phyloP scores from a whole-genome alignment of 2,113 vertebrate species.

The Alligator sinensis region DNA sequence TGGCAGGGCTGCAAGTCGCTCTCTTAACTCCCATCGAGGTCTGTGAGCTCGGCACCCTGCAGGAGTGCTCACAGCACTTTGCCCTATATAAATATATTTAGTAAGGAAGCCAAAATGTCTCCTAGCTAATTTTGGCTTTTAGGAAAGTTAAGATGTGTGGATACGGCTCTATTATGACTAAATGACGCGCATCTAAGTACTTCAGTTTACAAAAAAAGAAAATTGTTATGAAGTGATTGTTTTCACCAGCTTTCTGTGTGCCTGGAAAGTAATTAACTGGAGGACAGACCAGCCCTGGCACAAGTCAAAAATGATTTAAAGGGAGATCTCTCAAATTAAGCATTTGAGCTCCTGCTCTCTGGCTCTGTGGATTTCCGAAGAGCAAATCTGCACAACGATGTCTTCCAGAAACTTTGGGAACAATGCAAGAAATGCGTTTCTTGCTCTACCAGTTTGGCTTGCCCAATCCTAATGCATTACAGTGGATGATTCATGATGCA shows the following conservation, averaged over 20 bases:
- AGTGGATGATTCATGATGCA: not conserved
- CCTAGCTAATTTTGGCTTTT: conserved; percentile 63
- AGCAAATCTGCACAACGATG: conserved; percentile 59
- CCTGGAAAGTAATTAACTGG: conserved; percentile 62
- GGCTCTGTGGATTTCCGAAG: conserved; percentile 59
- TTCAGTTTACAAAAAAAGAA: conserved; percentile 66
- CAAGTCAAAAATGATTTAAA: conserved; percentile 46
- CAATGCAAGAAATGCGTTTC: not conserved
- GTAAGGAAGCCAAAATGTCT: conserved; percentile 54
- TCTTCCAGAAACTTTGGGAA: conserved; percentile 1
- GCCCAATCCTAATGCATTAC: not conserved
- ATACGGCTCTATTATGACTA: conserved; percentile 63
- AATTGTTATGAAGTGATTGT: conserved; percentile 64
- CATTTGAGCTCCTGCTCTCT: conserved; percentile 30
- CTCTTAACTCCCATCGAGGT: not conserved
- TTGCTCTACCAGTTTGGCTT: not conserved
- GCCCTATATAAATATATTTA: conserved; percentile 10
- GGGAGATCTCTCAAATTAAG: conserved; percentile 69
- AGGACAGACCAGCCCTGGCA: conserved; percentile 59
- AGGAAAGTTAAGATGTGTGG: conserved; percentile 52
- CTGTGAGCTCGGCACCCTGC: not conserved
- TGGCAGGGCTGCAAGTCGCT: not conserved
- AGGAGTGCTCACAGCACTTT: conserved; percentile 2
- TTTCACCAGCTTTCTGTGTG: conserved; percentile 58
- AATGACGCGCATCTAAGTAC: conserved; percentile 66